Evolutionary conservation across 1,140 invertebrate genomes (phyloP).

Genomic region (Gyrodactylus bullatarudis): DNA sequence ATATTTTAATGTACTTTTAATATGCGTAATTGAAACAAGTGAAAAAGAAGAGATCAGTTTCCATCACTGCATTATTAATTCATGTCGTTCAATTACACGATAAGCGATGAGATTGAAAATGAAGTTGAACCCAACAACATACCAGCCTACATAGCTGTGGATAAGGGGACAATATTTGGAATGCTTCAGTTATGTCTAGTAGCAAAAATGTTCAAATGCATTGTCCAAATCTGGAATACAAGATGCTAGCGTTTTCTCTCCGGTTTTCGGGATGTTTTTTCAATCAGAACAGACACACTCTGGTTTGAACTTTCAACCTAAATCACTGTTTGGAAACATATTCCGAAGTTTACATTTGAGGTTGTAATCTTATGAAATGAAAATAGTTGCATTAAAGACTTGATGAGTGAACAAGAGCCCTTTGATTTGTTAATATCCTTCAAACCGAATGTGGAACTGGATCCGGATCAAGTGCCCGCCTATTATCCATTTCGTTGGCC

Average conservation of each 20-base stretch:
- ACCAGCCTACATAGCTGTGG: neutral
- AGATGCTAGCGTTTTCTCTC: too few relatives aligned
- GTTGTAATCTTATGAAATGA: neutral
- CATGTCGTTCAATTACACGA: neutral
- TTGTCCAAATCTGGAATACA: too few relatives aligned
- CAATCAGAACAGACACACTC: neutral
- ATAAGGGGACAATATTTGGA: neutral
- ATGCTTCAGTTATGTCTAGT: neutral
- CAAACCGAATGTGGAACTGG: neutral
- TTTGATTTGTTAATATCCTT: neutral
- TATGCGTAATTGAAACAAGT: too few relatives aligned
- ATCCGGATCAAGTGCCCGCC: neutral
- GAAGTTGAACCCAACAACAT: neutral
- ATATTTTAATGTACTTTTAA: neutral
- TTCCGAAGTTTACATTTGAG: neutral
- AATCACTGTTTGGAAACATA: neutral
- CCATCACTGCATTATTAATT: too few relatives aligned
- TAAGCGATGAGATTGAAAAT: neutral
- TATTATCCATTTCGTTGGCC: neutral
- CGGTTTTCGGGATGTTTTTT: too few relatives aligned
- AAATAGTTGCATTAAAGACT: neutral
- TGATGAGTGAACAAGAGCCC: neutral
- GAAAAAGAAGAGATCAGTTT: neutral
- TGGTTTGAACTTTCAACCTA: neutral
- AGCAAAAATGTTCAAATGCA: neutral